These are phyloP conservation scores for Chaetodon trifasciatus DNA, from an alignment of 2,797 vertebrate genomes.

Conservation along the genomic window DNA sequence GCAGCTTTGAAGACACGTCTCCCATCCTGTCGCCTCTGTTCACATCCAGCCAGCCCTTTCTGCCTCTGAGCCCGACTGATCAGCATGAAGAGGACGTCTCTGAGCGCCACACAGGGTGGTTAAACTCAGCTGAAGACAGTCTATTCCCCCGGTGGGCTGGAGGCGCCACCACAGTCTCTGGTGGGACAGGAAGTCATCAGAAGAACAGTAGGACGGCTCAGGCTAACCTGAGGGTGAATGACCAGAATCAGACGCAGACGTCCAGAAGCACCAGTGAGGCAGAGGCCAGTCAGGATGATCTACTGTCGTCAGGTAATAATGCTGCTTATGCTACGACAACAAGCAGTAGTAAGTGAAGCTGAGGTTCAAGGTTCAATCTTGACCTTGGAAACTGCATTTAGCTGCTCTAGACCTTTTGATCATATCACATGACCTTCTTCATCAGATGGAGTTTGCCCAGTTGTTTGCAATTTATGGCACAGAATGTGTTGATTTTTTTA, in stretches of 20 bases:
- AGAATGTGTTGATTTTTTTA: no score
- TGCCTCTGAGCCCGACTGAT: constrained; percentile 58
- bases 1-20: constrained; percentile 75
- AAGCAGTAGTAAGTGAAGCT: neutral
- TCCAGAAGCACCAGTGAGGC: constrained; percentile 15
- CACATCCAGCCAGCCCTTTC: constrained; percentile 78
- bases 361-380: neutral
- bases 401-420: neutral
- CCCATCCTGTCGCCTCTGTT: constrained; percentile 82
- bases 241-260: constrained; percentile 21
- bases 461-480: neutral
- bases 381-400: neutral
- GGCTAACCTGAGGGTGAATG: constrained; percentile 12
- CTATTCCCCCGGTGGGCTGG: neutral
- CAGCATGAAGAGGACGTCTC: constrained; percentile 7
- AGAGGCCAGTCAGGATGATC: constrained; percentile 15
- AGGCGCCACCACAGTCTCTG: neutral
- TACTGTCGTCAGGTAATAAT: constrained; percentile 73
- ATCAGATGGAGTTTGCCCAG: neutral
- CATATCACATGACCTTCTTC: neutral
- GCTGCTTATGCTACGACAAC: neutral
- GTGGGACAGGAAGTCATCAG: neutral
- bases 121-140: constrained; percentile 3
- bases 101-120: neutral
- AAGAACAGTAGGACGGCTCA: constrained; percentile 12